A percentile compares a stretch with the other conserved stretches of the same genome.
Conservation (phyloP, 1,140 invertebrate species). For the Neodiprion lecontei region DNA sequence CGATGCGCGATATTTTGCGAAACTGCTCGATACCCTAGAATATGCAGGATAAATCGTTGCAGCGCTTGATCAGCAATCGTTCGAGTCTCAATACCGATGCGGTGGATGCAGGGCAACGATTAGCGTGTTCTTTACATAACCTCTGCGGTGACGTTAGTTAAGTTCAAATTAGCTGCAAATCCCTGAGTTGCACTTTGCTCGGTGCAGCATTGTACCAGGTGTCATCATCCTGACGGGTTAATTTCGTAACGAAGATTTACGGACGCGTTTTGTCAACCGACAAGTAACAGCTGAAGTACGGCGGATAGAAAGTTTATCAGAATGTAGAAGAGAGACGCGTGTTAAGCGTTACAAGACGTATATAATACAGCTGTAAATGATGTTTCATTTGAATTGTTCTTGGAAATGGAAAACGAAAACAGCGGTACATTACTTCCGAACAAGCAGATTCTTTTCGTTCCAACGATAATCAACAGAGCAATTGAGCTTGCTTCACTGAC, state of each 20-base stretch:
- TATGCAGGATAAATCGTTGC: no score
- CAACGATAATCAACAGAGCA: background rate
- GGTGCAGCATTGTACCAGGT: background rate
- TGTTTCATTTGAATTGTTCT: background rate
- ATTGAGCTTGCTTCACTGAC: background rate
- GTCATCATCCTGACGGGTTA: background rate
- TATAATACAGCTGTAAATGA: background rate
- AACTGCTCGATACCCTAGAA: no score
- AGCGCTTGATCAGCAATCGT: no score
- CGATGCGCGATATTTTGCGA: no score
- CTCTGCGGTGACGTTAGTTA: background rate
- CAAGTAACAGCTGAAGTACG: background rate
- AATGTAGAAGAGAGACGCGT: no score
- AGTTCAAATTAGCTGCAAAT: background rate
- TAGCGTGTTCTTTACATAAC: background rate
- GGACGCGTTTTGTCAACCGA: background rate
- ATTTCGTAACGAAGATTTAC: background rate
- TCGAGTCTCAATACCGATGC: no score
- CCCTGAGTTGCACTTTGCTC: background rate
- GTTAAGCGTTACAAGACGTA: background rate
- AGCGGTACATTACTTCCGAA: background rate
- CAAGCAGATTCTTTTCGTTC: no score
- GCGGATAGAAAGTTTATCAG: no score
- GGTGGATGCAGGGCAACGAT: no score
- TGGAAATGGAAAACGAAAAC: background rate